Evolutionary conservation across 2,888 invertebrate species (phyloP), one percentile per base, ranked within the genome.

Genomic region (Lamellibrachia columna): DNA sequence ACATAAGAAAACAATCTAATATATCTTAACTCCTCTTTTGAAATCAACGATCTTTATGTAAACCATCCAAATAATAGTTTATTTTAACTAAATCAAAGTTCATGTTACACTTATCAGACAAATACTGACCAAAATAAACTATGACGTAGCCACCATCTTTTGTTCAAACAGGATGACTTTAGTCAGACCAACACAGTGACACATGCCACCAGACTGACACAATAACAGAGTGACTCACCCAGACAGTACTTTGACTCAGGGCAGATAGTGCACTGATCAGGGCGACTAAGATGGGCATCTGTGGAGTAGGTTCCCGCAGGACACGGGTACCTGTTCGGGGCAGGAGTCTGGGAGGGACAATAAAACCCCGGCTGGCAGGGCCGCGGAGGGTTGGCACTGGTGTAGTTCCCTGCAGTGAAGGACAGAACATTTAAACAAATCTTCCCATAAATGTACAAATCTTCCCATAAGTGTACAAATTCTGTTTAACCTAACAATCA

Each of bases 271-370:
- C 96, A 96, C 94, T 96, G 95, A 7, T 94, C 93, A 7, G 93
- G 93, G 52, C 94, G 93, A 40, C 93, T 93, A 91, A 96, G 94
- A 9, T 95, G 94, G 15, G 93, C 92, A 8, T 92, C 92, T 93
- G 93, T 93, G 92, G 95, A 95, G 94, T 95, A 96, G 1, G 96
- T 95, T 52, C 96, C 96, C 55, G 95, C 94, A 1, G 96, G 96
- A 92, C 96, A 96, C 0, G 95, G 94, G 94, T 94, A 94, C 95
- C 95, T 94, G 92, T 95, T 95, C 7, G 95, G 95, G 7, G 95
- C 91, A 9, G 95, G 95, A 3, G 96, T 96, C 94, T 95, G 94
- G 75, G 94, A 94, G 40, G 96, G 96, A 93, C 96, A 96, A 93
- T 95, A 96, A 93, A 95, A 95, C 53, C 96, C 96, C 8, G 95